Evolutionary conservation across 2,113 vertebrate species (phyloP).

Genomic region (Fukomys damarensis): DNA sequence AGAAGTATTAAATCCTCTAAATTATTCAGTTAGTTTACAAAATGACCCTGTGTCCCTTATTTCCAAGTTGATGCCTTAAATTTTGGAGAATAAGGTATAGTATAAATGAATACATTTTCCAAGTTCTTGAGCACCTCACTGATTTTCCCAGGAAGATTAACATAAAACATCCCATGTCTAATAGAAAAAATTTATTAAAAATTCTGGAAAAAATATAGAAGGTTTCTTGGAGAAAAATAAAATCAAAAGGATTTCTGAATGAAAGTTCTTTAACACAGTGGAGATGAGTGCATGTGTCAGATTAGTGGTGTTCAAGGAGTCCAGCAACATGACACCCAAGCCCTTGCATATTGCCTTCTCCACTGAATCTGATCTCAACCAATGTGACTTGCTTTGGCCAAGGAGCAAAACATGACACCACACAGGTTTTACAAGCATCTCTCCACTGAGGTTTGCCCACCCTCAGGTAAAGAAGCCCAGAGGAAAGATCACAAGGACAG

Average conservation of each 20-base stretch:
- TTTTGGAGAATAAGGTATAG: not conserved
- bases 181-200: not conserved
- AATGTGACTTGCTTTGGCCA: not conserved
- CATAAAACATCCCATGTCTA: not conserved
- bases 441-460: not conserved
- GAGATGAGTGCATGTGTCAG: not conserved
- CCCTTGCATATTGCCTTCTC: not conserved
- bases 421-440: not conserved
- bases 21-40: slow-evolving; percentile 19
- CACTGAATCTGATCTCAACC: not conserved
- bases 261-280: not conserved
- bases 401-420: not conserved
- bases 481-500: not conserved
- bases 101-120: slow-evolving; percentile 40
- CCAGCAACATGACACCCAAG: not conserved
- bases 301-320: not conserved
- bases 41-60: not conserved
- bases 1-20: not conserved
- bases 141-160: not conserved
- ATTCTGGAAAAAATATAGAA: not conserved
- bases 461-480: not conserved
- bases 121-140: slow-evolving; percentile 39
- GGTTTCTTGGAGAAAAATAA: slow-evolving; percentile 5
- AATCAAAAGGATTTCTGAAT: not conserved
- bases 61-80: slow-evolving; percentile 34